phyloP scores from a whole-genome alignment of 1,140 invertebrate genomes.

The Augochlora pura region DNA sequence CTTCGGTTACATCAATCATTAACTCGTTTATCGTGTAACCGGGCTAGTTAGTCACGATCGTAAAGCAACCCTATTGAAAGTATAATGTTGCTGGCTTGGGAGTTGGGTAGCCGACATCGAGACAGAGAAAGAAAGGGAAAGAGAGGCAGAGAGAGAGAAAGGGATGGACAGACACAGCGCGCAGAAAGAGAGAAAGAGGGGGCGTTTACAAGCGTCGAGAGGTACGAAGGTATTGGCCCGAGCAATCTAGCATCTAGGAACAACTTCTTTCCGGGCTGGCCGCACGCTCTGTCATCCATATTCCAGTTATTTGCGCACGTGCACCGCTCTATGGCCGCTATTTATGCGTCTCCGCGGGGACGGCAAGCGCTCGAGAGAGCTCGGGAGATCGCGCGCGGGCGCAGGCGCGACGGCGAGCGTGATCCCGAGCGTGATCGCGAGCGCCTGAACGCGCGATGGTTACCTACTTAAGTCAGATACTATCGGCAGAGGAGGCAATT shows the following conservation, averaged over 20 bases:
- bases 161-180: not conserved
- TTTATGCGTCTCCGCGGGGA: conserved; percentile 3
- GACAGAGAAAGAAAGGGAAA: not conserved
- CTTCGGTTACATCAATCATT: conserved; percentile 42
- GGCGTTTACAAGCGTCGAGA: conserved; percentile 27
- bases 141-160: not conserved
- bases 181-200: no score
- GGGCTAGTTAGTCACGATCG: conserved; percentile 36
- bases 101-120: not conserved
- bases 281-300: conserved; percentile 31
- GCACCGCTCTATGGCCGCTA: conserved; percentile 19
- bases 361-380: no score
- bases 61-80: conserved; percentile 44
- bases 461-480: conserved; percentile 70
- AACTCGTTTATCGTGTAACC: conserved; percentile 44
- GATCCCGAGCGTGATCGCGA: no score
- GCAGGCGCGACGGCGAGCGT: no score
- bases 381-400: not conserved
- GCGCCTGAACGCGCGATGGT: conserved; percentile 30
- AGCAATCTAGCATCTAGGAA: conserved; percentile 39
- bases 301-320: conserved; percentile 48
- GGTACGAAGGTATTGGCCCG: not conserved
- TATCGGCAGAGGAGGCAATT: conserved; percentile 65
- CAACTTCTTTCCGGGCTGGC: conserved; percentile 35
- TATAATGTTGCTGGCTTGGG: conserved; percentile 16